Conservation (phyloP, 2,888 invertebrate genomes). For the Hirudinaria manillensis region DNA sequence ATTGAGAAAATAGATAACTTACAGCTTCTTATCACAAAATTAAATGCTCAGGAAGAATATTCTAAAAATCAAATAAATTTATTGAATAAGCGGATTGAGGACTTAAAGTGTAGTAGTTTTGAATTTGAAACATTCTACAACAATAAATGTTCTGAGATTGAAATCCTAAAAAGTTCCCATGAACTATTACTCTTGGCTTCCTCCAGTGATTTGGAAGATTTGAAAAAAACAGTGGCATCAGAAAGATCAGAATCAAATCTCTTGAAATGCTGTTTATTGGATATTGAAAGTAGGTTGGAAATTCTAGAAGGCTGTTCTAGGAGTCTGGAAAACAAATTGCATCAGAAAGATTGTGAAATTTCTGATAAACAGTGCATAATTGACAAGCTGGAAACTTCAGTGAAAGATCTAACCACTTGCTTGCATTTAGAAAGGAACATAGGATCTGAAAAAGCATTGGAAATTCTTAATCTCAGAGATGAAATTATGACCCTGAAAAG, state of each 20-base stretch:
- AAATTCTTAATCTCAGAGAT: no score
- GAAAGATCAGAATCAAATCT: background rate
- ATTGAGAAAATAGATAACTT: no score
- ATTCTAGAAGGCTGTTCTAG: background rate
- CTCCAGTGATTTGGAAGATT: background rate
- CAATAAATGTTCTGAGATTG: background rate
- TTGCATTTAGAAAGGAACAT: background rate
- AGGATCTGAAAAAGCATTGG: background rate
- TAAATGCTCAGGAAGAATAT: no score
- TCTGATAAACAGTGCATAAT: conserved; percentile 1
- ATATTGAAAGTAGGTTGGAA: background rate
- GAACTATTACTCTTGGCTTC: background rate
- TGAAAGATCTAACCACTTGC: background rate
- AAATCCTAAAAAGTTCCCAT: background rate
- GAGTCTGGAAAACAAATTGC: background rate
- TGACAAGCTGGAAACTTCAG: conserved; percentile 1
- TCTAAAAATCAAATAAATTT: background rate
- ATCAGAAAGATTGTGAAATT: conserved; percentile 5
- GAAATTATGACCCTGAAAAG: no score
- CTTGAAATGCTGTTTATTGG: background rate
- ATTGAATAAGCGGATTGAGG: background rate
- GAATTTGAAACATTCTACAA: background rate
- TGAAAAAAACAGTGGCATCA: background rate
- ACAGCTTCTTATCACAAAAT: no score
- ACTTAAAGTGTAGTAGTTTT: background rate